Evolutionary conservation across 2,888 invertebrate species (phyloP).

Genomic region (Lepidochrysops patricia): DNA sequence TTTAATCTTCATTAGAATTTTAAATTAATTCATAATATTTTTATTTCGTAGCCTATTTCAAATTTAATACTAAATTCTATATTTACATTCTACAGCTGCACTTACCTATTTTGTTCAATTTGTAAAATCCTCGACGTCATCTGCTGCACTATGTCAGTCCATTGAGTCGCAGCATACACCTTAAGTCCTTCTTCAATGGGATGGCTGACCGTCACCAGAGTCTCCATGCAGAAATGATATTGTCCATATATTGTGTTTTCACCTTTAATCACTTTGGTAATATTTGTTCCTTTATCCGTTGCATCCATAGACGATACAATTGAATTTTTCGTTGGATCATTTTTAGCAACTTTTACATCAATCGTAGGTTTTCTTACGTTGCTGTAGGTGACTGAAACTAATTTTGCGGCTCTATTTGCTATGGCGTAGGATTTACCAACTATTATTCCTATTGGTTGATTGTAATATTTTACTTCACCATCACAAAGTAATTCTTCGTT

Average conservation of each 20-base stretch:
- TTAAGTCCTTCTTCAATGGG: conserved; percentile 79
- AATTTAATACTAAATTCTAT: no score
- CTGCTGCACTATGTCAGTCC: conserved; percentile 64
- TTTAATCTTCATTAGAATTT: no score
- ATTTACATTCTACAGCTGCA: neutral
- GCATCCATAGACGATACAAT: conserved; percentile 27
- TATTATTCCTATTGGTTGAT: conserved; percentile 79
- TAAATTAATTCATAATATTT: no score
- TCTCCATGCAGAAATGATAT: conserved; percentile 81
- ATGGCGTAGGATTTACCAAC: conserved; percentile 69
- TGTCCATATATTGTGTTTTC: conserved; percentile 59
- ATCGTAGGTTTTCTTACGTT: conserved; percentile 41
- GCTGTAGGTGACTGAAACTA: conserved; percentile 69
- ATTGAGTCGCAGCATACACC: conserved; percentile 73
- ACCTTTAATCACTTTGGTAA: conserved; percentile 38
- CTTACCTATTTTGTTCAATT: conserved; percentile 68
- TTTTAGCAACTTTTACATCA: conserved; percentile 35
- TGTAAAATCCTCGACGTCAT: conserved; percentile 63
- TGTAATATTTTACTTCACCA: conserved; percentile 71
- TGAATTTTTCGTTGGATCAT: conserved; percentile 29
- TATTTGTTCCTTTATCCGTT: conserved; percentile 29
- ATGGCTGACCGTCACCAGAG: conserved; percentile 69
- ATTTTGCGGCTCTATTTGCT: conserved; percentile 66
- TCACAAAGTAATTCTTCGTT: conserved; percentile 64
- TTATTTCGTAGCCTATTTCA: no score